Evolutionary conservation across 2,113 vertebrate species (phyloP).

Genomic region (Pseudopipra pipra): DNA sequence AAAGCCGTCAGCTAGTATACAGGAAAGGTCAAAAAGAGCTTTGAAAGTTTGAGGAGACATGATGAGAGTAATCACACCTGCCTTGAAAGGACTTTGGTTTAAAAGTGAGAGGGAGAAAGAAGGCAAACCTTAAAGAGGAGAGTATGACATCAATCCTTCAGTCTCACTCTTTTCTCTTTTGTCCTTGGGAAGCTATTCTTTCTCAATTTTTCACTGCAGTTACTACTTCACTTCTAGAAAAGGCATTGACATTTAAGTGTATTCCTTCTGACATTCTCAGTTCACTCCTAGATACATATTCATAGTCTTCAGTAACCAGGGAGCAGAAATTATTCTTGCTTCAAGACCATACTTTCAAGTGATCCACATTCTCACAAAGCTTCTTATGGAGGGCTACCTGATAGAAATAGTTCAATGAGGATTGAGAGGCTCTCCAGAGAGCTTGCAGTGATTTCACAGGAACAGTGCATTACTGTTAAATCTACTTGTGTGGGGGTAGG

Average conservation of each 20-base stretch:
- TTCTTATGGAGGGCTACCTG: background rate
- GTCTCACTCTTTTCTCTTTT: background rate
- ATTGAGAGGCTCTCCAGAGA: background rate
- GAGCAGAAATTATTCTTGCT: background rate
- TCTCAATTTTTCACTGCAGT: background rate
- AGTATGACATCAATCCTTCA: background rate
- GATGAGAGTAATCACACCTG: background rate
- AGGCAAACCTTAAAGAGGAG: background rate
- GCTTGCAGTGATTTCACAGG: background rate
- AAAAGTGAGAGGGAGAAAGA: background rate
- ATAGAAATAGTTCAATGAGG: background rate
- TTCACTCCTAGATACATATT: background rate
- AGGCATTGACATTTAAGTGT: background rate
- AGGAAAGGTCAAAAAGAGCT: background rate
- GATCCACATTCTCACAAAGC: background rate
- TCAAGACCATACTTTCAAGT: background rate
- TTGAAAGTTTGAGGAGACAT: background rate
- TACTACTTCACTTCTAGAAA: background rate
- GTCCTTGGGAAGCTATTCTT: background rate
- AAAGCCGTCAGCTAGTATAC: background rate
- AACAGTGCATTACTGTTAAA: background rate
- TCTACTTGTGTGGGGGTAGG: accelerated
- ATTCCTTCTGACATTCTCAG: background rate
- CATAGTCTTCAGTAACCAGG: background rate
- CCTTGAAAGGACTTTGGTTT: background rate